Evolutionary conservation across 2,888 invertebrate species (phyloP).

Genomic region (Hydropsyche betteni): DNA sequence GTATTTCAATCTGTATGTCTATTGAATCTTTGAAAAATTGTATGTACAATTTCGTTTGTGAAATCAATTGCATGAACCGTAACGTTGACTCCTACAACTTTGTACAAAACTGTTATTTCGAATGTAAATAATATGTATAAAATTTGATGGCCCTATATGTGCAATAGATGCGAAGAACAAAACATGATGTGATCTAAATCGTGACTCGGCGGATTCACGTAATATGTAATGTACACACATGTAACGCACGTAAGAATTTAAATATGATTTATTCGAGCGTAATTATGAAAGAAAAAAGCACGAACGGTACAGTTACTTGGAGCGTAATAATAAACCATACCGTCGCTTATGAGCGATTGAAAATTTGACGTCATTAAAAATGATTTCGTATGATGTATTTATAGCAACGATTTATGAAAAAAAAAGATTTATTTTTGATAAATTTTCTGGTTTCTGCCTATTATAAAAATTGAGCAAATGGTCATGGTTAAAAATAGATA

Average conservation of each 20-base stretch:
- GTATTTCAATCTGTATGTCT: no score
- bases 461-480: no score
- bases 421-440: no score
- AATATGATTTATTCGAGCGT: slow-evolving; percentile 1
- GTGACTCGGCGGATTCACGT: neutral
- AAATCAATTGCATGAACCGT: no score
- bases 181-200: slow-evolving; percentile 19
- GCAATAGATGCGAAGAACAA: neutral
- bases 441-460: no score
- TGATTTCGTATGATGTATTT: no score
- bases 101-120: neutral
- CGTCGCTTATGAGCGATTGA: no score
- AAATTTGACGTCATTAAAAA: no score
- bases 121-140: neutral
- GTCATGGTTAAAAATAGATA: no score
- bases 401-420: no score
- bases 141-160: neutral
- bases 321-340: neutral
- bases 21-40: no score
- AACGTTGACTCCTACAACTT: neutral
- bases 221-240: neutral
- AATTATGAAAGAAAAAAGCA: neutral
- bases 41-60: no score
- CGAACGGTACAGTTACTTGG: neutral
- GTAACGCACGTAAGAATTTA: slow-evolving; percentile 14